A percentile compares a stretch with the other conserved stretches of the same genome.
Conservation (phyloP, 2,888 invertebrate species). For the Hipparchia semele region DNA sequence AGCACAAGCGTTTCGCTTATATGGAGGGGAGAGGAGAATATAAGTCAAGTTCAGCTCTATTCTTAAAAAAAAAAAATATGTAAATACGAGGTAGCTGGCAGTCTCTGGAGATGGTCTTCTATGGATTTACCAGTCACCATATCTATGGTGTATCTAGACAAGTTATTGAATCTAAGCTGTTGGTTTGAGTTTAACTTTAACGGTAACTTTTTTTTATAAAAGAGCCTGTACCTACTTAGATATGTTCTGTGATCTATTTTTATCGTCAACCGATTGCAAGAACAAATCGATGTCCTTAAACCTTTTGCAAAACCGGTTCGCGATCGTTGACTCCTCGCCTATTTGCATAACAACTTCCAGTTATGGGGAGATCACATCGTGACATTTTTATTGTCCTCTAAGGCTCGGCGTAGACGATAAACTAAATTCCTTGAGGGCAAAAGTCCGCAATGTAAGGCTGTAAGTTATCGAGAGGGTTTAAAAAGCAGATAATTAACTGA, state of each 20-base stretch:
- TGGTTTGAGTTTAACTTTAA: no score
- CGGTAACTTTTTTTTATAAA: not conserved
- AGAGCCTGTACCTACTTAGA: not conserved
- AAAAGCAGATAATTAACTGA: no score
- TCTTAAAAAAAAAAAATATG: no score
- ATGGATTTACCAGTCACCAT: no score
- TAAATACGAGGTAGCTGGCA: no score
- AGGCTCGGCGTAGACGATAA: not conserved
- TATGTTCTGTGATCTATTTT: not conserved
- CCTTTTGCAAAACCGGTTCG: conserved; percentile 48
- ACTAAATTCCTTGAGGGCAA: not conserved
- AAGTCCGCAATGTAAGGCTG: not conserved
- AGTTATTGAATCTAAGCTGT: no score
- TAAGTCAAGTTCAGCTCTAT: no score
- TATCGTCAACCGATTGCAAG: conserved; percentile 13
- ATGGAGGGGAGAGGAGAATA: no score
- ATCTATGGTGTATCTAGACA: no score
- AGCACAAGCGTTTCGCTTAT: no score
- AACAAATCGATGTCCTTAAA: conserved; percentile 30
- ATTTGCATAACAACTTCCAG: conserved; percentile 53
- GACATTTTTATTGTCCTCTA: conserved; percentile 31
- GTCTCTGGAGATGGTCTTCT: no score
- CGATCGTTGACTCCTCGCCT: conserved; percentile 47
- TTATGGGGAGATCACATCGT: conserved; percentile 32
- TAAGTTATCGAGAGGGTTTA: no score